Base-by-base conservation (phyloP, 1,140 invertebrate genomes). In the Pseudomyrmex flavicornis region DNA sequence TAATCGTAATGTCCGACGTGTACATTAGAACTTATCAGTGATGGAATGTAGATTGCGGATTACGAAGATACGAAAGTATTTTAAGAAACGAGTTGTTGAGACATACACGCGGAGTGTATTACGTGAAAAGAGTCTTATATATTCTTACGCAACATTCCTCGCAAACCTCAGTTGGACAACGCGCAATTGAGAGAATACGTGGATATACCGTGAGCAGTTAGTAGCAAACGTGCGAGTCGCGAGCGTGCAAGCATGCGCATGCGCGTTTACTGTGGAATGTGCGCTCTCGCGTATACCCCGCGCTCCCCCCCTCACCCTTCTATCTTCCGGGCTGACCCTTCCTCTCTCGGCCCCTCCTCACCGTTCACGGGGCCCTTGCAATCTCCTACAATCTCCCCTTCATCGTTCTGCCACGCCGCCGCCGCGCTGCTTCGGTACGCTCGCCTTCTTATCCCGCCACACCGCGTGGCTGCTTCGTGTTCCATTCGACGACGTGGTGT, bases 201-300 rank as follows among this genome's bases (percentile, higher is more conserved):
- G 90, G 90, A 85, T 91, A 35, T 35, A 89, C 86, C 75, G 80
- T 59, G 52, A 62, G 50, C 26, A 62, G 48, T 46, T 35, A 48
- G 69, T 52, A 62, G 59, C 61, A 22, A 76, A 65, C 61, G 85
- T 80, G 58, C 26, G 58, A 75, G 61, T 72, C 74, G 70, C 86
- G 74, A 77, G 62, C 83, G 62, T 17, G 56, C 58, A 61, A 65
- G 17, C 56, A 74, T 77, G 89, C 90, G 88, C 90, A 92, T 90
- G 91, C 91, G 89, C 91, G 74, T 66, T 83, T 83, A 76, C 85
- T 90, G 61, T 92, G 93, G 93, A 93, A 93, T 93, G 92, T 91
- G 86, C 88, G 83, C 86, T 87, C 80, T 83, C 80, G 76, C 90
- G 54, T 59, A 70, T 5, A 35, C 35, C 35, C 35, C 35, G 35